phyloP scores from a whole-genome alignment of 2,797 vertebrate species.

The Todus mexicanus region DNA sequence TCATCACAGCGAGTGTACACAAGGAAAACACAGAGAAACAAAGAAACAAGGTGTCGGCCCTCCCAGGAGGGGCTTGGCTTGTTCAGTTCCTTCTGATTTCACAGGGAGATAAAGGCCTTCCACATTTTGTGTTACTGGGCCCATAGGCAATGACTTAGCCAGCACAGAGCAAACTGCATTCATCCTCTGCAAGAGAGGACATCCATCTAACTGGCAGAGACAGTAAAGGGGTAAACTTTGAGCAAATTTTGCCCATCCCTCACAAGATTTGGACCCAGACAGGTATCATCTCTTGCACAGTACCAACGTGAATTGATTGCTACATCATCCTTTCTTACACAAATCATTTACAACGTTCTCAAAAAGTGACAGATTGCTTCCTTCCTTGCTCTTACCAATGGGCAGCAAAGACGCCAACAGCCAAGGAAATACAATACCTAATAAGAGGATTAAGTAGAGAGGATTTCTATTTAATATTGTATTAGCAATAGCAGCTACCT shows the following conservation, averaged over 20 bases:
- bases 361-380: accelerated
- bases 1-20: accelerated
- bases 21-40: not conserved
- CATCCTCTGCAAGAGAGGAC: not conserved
- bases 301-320: accelerated
- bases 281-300: not conserved
- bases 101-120: accelerated
- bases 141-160: accelerated
- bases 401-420: not conserved
- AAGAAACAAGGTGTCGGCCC: too few relatives aligned
- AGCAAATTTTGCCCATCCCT: not conserved
- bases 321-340: not conserved
- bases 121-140: accelerated
- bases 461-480: conserved; percentile 54
- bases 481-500: conserved; percentile 32
- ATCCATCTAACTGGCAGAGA: not conserved
- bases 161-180: accelerated
- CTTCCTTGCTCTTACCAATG: not conserved
- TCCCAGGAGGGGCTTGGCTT: not conserved
- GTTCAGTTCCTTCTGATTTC: not conserved
- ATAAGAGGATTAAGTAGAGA: conserved; percentile 65
- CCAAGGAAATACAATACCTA: conserved; percentile 27
- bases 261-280: not conserved
- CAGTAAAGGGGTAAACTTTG: accelerated
- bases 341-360: not conserved